phyloP scores from a whole-genome alignment of 1,140 invertebrate species.

The Drosophila bifasciata region DNA sequence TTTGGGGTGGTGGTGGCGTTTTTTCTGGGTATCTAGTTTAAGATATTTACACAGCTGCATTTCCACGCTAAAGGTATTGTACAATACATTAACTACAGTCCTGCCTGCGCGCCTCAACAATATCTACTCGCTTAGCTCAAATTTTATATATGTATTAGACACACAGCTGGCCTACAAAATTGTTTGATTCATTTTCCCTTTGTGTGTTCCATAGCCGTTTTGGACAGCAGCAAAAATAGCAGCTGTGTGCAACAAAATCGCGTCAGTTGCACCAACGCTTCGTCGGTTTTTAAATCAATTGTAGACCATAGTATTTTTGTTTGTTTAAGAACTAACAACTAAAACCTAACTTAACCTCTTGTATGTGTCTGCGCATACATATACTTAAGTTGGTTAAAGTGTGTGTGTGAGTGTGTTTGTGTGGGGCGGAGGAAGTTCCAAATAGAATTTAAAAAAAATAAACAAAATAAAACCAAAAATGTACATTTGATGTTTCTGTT shows the following conservation, averaged over 20 bases:
- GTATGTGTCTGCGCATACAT: slow-evolving; percentile 31
- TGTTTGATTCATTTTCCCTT: slow-evolving; percentile 7
- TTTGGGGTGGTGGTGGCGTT: neutral
- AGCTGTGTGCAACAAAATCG: neutral
- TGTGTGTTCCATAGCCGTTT: neutral
- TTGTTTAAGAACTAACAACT: slow-evolving; percentile 34
- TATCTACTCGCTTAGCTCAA: slow-evolving; percentile 5
- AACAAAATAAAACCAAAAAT: slow-evolving; percentile 6
- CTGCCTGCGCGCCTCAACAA: neutral
- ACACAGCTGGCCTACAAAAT: slow-evolving; percentile 39
- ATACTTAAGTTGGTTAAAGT: slow-evolving; percentile 7
- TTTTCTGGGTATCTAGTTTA: slow-evolving; percentile 14
- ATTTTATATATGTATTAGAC: slow-evolving; percentile 20
- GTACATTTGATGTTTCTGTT: slow-evolving; percentile 4
- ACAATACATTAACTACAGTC: slow-evolving; percentile 27
- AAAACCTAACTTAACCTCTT: slow-evolving; percentile 32
- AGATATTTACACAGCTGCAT: slow-evolving; percentile 47
- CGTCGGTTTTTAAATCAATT: neutral
- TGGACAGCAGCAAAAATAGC: too few species aligned
- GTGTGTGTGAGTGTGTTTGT: slow-evolving; percentile 15
- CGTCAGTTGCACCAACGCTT: neutral
- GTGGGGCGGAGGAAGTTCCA: neutral
- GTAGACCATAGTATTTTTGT: neutral
- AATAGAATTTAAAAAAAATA: neutral
- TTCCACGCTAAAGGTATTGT: slow-evolving; percentile 21